A percentile compares a stretch with the other conserved stretches of the same genome.
phyloP scores from a whole-genome alignment of 2,113 vertebrate genomes.

The Proteles cristata region DNA sequence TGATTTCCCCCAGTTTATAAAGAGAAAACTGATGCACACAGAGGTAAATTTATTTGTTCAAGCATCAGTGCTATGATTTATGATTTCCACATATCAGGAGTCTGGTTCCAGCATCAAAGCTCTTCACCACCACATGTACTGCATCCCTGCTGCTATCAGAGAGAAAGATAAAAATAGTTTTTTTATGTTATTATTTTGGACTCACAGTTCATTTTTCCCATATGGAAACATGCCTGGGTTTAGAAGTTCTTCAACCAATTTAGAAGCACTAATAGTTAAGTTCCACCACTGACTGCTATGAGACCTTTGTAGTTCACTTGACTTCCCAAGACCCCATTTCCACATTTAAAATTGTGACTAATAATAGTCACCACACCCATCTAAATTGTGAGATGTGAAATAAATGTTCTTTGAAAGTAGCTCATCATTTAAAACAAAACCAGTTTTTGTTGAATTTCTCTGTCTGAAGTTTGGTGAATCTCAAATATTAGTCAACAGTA shows the following conservation, averaged over 20 bases:
- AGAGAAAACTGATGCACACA: neutral
- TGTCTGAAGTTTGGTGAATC: neutral
- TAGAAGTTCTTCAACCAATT: slow-evolving; percentile 4
- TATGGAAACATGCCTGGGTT: neutral
- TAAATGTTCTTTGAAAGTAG: slow-evolving; percentile 31
- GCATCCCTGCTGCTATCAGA: neutral
- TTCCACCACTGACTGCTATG: neutral
- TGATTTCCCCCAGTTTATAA: neutral
- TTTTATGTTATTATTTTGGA: neutral
- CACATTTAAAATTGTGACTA: neutral
- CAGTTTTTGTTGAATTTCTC: slow-evolving; percentile 44
- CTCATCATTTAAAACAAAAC: slow-evolving; percentile 41
- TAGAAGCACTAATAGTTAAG: neutral
- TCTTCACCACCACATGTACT: neutral
- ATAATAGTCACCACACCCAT: neutral
- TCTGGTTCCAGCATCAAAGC: neutral
- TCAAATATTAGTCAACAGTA: neutral
- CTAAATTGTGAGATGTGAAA: neutral
- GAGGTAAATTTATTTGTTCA: slow-evolving; percentile 30
- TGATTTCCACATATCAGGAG: neutral
- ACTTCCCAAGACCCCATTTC: slow-evolving; percentile 11
- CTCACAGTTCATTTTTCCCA: neutral
- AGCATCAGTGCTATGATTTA: neutral
- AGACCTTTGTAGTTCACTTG: neutral
- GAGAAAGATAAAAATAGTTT: slow-evolving; percentile 19